Evolutionary conservation across 1,140 invertebrate species (phyloP), one percentile per base, ranked within the genome.

Genomic region (Diachasmimorpha longicaudata): DNA sequence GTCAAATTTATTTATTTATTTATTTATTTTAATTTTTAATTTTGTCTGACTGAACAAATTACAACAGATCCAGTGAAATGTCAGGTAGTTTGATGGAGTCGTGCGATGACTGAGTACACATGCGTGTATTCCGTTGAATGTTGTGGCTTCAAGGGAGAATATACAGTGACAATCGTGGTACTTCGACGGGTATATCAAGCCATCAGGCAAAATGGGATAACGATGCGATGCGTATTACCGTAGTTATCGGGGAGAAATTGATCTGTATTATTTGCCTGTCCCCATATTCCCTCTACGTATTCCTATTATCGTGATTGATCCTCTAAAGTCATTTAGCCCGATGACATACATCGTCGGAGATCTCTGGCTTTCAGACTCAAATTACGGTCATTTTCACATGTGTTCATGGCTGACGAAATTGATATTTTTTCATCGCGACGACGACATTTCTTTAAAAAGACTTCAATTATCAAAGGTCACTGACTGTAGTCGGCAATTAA

Each of bases 1-100:
- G 31, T 31, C 31, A 31, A 31, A 31, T 6, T 31, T 31, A 31
- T 31, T 3, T 3, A 31, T 6, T 3, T 31, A 31, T 2, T 52
- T 19, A 52, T 52, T 16, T 0, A n/a, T 52, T 10, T 10, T 46
- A 67, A 42, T 67, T 42, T 25, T 9, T 75, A 70, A 75, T 37
- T 21, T 6, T 58, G 36, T 10, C 52, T 63, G 67, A 52, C 48
- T 14, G 23, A 23, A 52, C 70, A 70, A 75, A 75, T 75, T 48
- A 75, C 39, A 19, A 48, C n/a, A 55, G 39, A 23, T 63, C 68
- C 55, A 58, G 46, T 69, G 42, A 13, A 46, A 46, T 52, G 37
- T 70, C 70, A 75, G 74, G 70, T 68, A 13, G 48, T 70, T 75
- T 70, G 74, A 75, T 68, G 19, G 37, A 42, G 44, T 55, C 8